Evolutionary conservation across 2,113 vertebrate genomes (phyloP), one percentile per base, ranked within the genome.

Genomic region (Ptychochromis oligacanthus): DNA sequence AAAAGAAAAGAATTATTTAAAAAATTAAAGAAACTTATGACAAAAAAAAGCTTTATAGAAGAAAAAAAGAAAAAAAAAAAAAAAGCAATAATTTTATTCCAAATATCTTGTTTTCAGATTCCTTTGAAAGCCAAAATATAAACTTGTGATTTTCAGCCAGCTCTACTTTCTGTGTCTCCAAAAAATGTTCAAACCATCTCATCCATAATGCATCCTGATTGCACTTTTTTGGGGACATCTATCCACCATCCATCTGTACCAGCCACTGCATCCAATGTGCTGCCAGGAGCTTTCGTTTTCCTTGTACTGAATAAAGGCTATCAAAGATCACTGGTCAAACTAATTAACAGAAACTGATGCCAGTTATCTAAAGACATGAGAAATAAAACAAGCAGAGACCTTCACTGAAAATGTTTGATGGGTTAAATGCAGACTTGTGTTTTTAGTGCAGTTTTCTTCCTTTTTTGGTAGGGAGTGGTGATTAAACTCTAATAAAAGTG

Each of bases 401-500:
- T 52, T 46, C 17, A 34, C 46, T 72, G 43, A 72, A 72, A 72
- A 52, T 31, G 46, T 70, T 31, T 52, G 65, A 52, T 24, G 28
- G 26, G 46, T 72, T 52, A 72, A 54, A 72, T 28, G 14, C 64
- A 72, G 64, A 59, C 36, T n/a, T 17, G 13, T 22, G 18, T 28
- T 61, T 79, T 83, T 56, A 22, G 7, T 82, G 43, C 15, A 58
- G 20, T 31, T 43, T 34, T 56, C 20, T 56, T 38, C 20, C 11
- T 56, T 56, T 31, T 74, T 67, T 40, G 15, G 26, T 31, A 11
- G 67, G 67, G 18, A 2, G 31, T 36, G 17, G 43, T 12, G 75
- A 84, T 91, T 88, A 87, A 88, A 80, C 77, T 74, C 22, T 80
- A 88, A 88, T 89, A 76, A 70, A 89, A 88, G 75, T 20, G 83